Evolutionary conservation across 2,797 vertebrate species (phyloP), one percentile per base, ranked within the genome.

Genomic region (Erithacus rubecula): DNA sequence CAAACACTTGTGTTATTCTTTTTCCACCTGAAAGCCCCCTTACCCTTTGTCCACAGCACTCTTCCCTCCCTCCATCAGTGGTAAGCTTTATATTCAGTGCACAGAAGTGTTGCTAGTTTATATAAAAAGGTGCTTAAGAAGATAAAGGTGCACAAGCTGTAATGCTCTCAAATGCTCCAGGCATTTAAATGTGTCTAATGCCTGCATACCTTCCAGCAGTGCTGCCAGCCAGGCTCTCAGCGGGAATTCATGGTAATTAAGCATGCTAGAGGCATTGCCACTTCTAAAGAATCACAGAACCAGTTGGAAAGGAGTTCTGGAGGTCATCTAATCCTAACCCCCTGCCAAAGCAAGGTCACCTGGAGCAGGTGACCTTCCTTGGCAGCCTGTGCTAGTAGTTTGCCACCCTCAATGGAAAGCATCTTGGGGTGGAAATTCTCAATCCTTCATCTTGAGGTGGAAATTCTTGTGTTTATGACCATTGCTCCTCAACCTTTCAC

Each of bases 21-120:
- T 56, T 53, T 1, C 20, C 27, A 63, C 44, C 29, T 39, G 44
- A 67, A 77, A 44, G 17, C 10, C 12, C 12, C 5, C 9, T 30
- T 36, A 6, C 3, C 2, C 37, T 9, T 32, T 21, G 5, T 2
- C 4, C n/a, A 15, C 15, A n/a, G 43, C 37, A 29, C 6, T 51
- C 14, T 51, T 59, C 12, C 11, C 21, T 22, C 9, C 18, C 34
- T 68, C 52, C 36, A 1, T 6, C 59, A 19, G 26, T 1, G 9
- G 8, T 4, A 47, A 60, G 11, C 23, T 22, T 17, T 1, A 22
- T 4, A 20, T 16, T 62, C 60, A 32, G 18, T 2, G 46, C 2
- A 18, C 37, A 14, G 37, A 24, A 55, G 41, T 13, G 8, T 1
- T 23, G 80, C 8, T 36, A 46, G 46, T 36, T 86, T 32, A 46